Percentiles rank a stretch among this genome's conserved stretches.
Conservation (phyloP, 2,113 vertebrate genomes). For the Percopsis transmontana region DNA sequence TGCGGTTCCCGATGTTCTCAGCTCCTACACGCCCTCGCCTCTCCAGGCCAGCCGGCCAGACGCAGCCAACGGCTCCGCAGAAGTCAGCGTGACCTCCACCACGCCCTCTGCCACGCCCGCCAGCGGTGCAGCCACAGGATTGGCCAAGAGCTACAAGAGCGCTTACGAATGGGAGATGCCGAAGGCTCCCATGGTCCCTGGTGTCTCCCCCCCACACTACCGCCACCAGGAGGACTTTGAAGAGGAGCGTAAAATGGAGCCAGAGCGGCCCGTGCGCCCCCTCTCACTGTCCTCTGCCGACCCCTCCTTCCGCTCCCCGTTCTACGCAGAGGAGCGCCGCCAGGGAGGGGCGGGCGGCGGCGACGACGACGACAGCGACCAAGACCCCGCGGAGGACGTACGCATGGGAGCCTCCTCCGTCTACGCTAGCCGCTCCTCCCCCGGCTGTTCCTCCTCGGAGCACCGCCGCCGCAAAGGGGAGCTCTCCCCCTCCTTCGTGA, state of each 20-base stretch:
- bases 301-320: conserved; percentile 75
- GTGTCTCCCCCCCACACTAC: conserved; percentile 77
- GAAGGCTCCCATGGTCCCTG: conserved; percentile 71
- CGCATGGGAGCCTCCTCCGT: conserved; percentile 70
- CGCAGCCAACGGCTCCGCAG: conserved; percentile 83
- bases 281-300: conserved; percentile 84
- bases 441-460: conserved; percentile 80
- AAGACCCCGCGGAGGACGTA: conserved; percentile 71
- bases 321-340: conserved; percentile 70
- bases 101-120: conserved; percentile 37
- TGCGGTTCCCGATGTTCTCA: conserved; percentile 68
- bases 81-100: conserved; percentile 74
- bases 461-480: conserved; percentile 85
- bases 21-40: conserved; percentile 66
- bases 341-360: conserved; percentile 38
- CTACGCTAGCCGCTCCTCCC: conserved; percentile 68
- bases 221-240: conserved; percentile 78
- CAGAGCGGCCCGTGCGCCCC: conserved; percentile 82
- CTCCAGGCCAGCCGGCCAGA: conserved; percentile 64
- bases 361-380: conserved; percentile 56
- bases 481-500: conserved; percentile 94
- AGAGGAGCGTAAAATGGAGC: conserved; percentile 78
- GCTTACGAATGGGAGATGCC: conserved; percentile 73
- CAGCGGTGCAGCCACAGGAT: conserved; percentile 45
- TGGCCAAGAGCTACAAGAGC: conserved; percentile 65